Base-by-base conservation (phyloP, 2,113 vertebrate genomes). In the Speoplatyrhinus poulsoni region DNA sequence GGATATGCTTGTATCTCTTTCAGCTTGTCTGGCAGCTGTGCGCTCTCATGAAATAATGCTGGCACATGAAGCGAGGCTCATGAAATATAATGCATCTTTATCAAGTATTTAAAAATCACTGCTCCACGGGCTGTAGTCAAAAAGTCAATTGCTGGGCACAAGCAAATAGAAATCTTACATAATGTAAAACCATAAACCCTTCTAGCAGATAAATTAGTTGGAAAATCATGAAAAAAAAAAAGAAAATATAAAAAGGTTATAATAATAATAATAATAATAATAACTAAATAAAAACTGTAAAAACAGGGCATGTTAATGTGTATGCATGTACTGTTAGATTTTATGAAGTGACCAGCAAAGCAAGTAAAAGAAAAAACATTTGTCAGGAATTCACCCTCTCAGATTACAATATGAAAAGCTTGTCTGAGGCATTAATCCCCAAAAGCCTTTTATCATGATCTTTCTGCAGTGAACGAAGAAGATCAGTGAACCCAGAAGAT, bases 1-100 rank as follows among this genome's bases (percentile, higher is more conserved):
- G 50, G 41, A 84, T 76, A 62, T 66, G 33, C 73, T 72, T 70
- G 65, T 79, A 81, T 85, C 79, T 87, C 76, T 82, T 84, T 81
- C 76, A 57, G 60, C 1, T 47, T 73, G 79, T 79, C 67, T 82
- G 71, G 72, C 75, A 82, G 82, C 55, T 41, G 62, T 0, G 15
- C 46, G 61, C 15, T 69, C 52, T 69, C 73, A 70, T 56, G 69
- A 83, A 82, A 84, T 74, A 85, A 84, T 73, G 76, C 59, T 69
- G 81, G 80, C 74, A 81, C 67, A 64, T 75, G 70, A 84, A 77
- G 67, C 74, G 69, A 71, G 63, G 72, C 66, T 77, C 71, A 73
- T 46, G 65, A 57, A 83, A 82, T 75, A 57, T 65, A 84, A 81
- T 67, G 36, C 36, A 12, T 60, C 26, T 76, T 82, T 76, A 80